Conservation (phyloP, 2,797 vertebrate genomes). For the Sebastes hubbsi region DNA sequence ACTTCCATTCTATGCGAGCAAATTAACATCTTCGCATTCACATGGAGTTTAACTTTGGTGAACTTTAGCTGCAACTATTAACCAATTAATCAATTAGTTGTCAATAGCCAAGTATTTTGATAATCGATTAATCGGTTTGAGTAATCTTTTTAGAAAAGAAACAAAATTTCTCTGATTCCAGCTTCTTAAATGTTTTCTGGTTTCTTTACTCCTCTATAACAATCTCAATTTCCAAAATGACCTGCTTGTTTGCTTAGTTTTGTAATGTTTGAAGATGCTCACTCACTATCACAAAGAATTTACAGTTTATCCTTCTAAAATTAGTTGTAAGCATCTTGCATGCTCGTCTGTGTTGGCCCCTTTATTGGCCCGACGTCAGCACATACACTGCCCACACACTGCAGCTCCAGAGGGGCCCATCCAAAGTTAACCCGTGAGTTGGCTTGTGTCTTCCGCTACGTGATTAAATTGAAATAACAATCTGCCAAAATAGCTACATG, state of each 20-base stretch:
- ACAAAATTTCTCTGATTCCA: no score
- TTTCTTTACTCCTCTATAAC: no score
- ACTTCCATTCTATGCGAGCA: no score
- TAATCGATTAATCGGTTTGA: no score
- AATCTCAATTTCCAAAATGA: not conserved
- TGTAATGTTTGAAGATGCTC: constrained; percentile 2
- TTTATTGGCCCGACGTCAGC: constrained; percentile 49
- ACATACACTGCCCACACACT: constrained; percentile 44
- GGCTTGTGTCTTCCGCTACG: constrained; percentile 16
- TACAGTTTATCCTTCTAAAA: constrained; percentile 3
- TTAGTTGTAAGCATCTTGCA: constrained; percentile 10
- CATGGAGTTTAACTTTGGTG: no score
- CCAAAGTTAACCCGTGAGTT: constrained; percentile 45
- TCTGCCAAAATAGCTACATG: constrained; percentile 50
- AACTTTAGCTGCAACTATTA: no score
- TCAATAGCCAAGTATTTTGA: no score
- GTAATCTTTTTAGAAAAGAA: no score
- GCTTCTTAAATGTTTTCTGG: no score
- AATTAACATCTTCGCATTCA: no score
- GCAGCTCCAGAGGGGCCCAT: constrained; percentile 43
- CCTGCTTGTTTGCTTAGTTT: not conserved
- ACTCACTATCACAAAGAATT: not conserved
- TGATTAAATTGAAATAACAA: constrained; percentile 59
- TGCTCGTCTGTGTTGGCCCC: not conserved
- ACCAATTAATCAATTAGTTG: no score